A percentile compares a stretch with the other conserved stretches of the same genome.
Conservation (phyloP, 1,140 invertebrate genomes). For the Euglossa dilemma region DNA sequence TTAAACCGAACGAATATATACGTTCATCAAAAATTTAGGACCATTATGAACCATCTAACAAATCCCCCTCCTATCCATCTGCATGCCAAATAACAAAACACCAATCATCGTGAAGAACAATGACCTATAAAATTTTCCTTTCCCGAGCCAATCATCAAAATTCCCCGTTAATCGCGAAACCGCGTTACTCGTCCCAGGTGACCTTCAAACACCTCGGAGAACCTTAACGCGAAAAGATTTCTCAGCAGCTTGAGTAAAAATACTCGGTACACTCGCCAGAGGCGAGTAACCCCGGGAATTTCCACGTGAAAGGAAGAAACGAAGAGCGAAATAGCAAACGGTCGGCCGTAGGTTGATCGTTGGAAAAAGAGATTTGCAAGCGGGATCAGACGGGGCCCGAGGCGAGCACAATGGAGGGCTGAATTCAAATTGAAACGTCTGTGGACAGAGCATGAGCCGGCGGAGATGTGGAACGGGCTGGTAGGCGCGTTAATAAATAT, state of each 20-base stretch:
- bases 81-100: too few species aligned
- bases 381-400: not conserved
- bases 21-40: too few species aligned
- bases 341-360: not conserved
- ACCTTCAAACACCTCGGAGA: too few species aligned
- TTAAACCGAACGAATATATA: too few species aligned
- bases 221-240: too few species aligned
- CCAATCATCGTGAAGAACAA: too few species aligned
- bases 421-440: constrained; percentile 34
- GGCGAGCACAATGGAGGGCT: not conserved
- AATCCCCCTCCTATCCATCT: too few species aligned
- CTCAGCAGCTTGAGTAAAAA: not conserved
- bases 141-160: too few species aligned
- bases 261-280: not conserved
- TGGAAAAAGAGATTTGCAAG: not conserved
- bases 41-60: too few species aligned
- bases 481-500: constrained; percentile 47
- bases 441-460: not conserved
- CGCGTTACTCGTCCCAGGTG: too few species aligned
- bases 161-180: too few species aligned
- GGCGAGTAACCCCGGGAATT: not conserved
- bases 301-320: not conserved
- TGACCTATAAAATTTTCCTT: too few species aligned
- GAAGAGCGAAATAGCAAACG: not conserved
- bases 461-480: not conserved